phyloP scores from a whole-genome alignment of 2,113 vertebrate genomes.

The Crotalus tigris region DNA sequence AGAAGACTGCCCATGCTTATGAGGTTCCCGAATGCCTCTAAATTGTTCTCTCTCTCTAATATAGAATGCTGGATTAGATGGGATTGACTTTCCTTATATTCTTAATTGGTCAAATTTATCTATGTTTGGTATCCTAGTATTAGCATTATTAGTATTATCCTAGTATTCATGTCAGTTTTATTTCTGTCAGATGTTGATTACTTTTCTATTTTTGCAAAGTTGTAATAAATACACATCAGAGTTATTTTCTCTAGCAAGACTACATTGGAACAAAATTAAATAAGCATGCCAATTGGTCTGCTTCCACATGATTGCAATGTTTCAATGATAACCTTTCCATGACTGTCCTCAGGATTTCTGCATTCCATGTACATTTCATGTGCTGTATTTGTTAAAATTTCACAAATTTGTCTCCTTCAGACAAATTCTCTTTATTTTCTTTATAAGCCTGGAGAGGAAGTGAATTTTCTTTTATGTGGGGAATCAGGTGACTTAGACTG shows the following conservation, averaged over 20 bases:
- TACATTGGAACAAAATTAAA: not conserved
- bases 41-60: not conserved
- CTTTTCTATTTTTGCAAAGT: not conserved
- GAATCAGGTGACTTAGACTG: not conserved
- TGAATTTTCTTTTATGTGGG: not conserved
- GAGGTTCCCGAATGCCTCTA: not conserved
- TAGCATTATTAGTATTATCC: not conserved
- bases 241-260: not conserved
- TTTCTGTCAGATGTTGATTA: not conserved
- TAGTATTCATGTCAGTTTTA: not conserved
- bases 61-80: not conserved
- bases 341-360: not conserved
- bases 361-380: not conserved
- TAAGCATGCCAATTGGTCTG: not conserved
- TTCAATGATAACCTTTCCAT: not conserved
- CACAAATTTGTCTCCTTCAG: not conserved
- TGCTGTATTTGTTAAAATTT: not conserved
- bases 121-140: not conserved
- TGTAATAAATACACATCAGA: not conserved
- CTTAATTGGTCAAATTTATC: not conserved
- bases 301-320: not conserved
- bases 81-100: not conserved
- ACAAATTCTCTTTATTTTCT: not conserved
- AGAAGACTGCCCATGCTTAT: not conserved
- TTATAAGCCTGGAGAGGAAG: not conserved